These are phyloP conservation scores for Drosophila trichaetosa DNA, from an alignment of 2,888 invertebrate genomes.

Conservation along the genomic window DNA sequence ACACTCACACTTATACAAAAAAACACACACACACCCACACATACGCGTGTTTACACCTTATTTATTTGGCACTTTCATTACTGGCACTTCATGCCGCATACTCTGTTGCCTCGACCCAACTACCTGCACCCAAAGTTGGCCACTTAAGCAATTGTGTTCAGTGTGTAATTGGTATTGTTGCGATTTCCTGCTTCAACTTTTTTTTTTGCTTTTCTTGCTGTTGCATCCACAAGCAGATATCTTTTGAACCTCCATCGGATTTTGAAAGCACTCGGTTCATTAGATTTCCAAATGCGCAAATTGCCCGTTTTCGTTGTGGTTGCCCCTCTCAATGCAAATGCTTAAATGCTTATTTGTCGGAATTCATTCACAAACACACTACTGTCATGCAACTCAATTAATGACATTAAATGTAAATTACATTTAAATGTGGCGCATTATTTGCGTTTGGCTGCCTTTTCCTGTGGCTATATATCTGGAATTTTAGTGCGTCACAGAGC, in stretches of 20 bases:
- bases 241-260: slow-evolving; percentile 36
- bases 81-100: slow-evolving; percentile 21
- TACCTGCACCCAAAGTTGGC: slow-evolving; percentile 33
- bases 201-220: neutral
- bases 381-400: slow-evolving; percentile 65
- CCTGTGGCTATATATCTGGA: slow-evolving; percentile 38
- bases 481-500: slow-evolving; percentile 35
- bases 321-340: slow-evolving; percentile 37
- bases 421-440: slow-evolving; percentile 69
- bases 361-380: slow-evolving; percentile 30
- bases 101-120: neutral
- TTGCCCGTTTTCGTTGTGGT: slow-evolving; percentile 11
- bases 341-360: slow-evolving; percentile 49
- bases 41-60: slow-evolving; percentile 50
- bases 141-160: slow-evolving; percentile 71
- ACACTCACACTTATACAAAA: slow-evolving; percentile 15
- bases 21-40: slow-evolving; percentile 4
- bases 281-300: slow-evolving; percentile 54
- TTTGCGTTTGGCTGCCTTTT: slow-evolving; percentile 65
- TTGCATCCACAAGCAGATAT: slow-evolving; percentile 26
- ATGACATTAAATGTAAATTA: slow-evolving; percentile 69
- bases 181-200: slow-evolving; percentile 41
- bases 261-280: slow-evolving; percentile 45
- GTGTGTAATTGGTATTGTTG: slow-evolving; percentile 66
- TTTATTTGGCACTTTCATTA: slow-evolving; percentile 73